Evolutionary conservation across 1,140 invertebrate genomes (phyloP).

Genomic region (Pseudomyrmex pallidus): DNA sequence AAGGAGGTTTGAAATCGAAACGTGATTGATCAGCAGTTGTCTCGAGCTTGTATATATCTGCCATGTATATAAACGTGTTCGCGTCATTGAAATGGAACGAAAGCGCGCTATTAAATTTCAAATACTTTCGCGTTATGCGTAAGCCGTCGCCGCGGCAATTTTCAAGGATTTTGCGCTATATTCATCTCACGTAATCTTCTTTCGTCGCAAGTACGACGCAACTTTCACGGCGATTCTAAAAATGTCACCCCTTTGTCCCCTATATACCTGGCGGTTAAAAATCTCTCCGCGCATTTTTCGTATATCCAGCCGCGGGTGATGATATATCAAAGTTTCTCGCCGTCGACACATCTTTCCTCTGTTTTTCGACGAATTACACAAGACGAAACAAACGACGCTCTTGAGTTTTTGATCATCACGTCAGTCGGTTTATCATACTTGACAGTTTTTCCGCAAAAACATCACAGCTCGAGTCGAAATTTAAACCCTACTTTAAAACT

Average conservation of each 20-base stretch:
- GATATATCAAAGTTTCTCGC: conserved; percentile 42
- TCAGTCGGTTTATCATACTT: conserved; percentile 17
- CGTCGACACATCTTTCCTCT: conserved; percentile 22
- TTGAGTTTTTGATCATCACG: conserved; percentile 11
- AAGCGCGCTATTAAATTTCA: conserved; percentile 27
- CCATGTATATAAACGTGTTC: background rate
- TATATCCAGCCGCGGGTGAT: background rate
- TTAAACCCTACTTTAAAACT: too few species aligned
- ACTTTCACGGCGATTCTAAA: conserved; percentile 26
- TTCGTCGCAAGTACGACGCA: conserved; percentile 29
- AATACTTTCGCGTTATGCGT: conserved; percentile 37
- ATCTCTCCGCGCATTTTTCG: conserved; percentile 43
- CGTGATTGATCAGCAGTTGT: background rate
- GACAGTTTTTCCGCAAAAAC: background rate
- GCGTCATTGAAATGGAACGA: conserved; percentile 13
- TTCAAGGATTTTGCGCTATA: conserved; percentile 56
- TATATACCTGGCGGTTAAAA: conserved; percentile 42
- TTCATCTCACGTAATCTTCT: conserved; percentile 57
- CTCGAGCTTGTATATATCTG: too few species aligned
- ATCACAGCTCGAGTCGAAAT: too few species aligned
- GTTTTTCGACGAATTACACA: conserved; percentile 34
- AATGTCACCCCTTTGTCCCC: conserved; percentile 24
- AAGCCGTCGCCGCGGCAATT: conserved; percentile 49
- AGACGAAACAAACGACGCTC: conserved; percentile 27
- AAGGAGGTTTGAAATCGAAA: background rate